These are phyloP conservation scores for Drepanosiphum platanoidis DNA, from an alignment of 2,888 invertebrate species.

Conservation along the genomic window DNA sequence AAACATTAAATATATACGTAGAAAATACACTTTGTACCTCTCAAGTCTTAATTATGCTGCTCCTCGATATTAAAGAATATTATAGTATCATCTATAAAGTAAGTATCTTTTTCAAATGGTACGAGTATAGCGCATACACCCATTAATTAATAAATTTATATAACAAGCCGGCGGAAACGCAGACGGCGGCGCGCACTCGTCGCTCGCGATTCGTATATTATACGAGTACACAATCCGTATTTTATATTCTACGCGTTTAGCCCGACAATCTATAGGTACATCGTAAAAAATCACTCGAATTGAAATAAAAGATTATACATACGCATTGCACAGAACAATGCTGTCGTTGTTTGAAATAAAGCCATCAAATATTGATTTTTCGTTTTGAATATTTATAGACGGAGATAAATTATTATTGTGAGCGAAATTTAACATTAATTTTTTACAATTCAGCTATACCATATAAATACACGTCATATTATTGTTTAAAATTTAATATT, in stretches of 20 bases:
- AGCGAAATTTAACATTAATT: too few relatives aligned
- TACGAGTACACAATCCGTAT: too few relatives aligned
- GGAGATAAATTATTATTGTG: too few relatives aligned
- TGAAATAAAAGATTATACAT: not conserved
- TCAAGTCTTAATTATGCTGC: not conserved
- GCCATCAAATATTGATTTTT: not conserved
- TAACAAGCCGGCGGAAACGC: not conserved
- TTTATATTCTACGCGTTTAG: too few relatives aligned
- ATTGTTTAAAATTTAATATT: too few relatives aligned
- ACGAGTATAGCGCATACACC: not conserved
- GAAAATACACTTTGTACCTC: not conserved
- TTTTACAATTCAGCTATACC: too few relatives aligned
- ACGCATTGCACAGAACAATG: not conserved
- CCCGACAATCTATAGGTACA: too few relatives aligned
- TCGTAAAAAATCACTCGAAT: not conserved
- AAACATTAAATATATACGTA: not conserved
- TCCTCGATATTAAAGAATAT: not conserved
- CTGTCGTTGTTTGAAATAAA: not conserved
- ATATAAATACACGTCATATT: too few relatives aligned
- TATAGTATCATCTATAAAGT: not conserved
- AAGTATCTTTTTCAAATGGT: not conserved
- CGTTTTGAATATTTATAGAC: too few relatives aligned
- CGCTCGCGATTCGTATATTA: too few relatives aligned
- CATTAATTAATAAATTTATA: not conserved
- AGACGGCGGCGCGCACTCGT: not conserved